A percentile compares a stretch with the other conserved stretches of the same genome.
Evolutionary conservation across 2,113 vertebrate genomes (phyloP).

Genomic region (Dasyurus viverrinus): DNA sequence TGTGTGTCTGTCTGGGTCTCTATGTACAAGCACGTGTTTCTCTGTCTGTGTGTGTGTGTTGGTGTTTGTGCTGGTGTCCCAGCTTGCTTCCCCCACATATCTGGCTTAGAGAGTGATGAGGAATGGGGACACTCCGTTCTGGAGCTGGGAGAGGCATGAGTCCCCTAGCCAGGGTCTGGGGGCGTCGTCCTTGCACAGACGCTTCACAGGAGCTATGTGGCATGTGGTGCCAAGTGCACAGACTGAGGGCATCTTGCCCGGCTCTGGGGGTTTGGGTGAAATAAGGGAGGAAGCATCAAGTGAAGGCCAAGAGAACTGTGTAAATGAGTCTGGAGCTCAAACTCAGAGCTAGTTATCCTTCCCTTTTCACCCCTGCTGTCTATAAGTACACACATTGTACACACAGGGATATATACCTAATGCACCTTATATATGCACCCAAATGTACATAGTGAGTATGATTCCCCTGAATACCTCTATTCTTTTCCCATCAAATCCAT

Average conservation of each 20-base stretch:
- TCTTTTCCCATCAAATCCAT: background rate
- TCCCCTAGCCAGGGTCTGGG: slow-evolving; percentile 77
- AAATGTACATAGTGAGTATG: background rate
- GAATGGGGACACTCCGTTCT: slow-evolving; percentile 77
- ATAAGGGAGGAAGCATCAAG: slow-evolving; percentile 32
- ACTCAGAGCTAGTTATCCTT: background rate
- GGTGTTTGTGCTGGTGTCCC: slow-evolving; percentile 74
- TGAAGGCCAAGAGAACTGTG: background rate
- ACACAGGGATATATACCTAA: background rate
- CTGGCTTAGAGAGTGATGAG: slow-evolving; percentile 76
- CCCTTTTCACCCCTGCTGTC: background rate
- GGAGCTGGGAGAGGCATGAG: slow-evolving; percentile 68
- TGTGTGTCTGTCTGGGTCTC: slow-evolving; percentile 55
- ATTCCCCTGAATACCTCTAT: background rate
- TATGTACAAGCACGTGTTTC: slow-evolving; percentile 62
- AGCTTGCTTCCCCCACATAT: slow-evolving; percentile 73
- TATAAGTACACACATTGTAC: background rate
- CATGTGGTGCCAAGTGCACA: slow-evolving; percentile 76
- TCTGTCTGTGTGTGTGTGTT: slow-evolving; percentile 61
- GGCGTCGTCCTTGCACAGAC: slow-evolving; percentile 77
- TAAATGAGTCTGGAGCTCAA: background rate
- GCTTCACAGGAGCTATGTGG: slow-evolving; percentile 72
- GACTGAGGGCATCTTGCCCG: slow-evolving; percentile 77
- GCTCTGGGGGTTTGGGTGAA: slow-evolving; percentile 40
- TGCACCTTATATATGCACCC: background rate